Evolutionary conservation across 2,797 vertebrate genomes (phyloP).

Genomic region (Lindbergichthys nudifrons): DNA sequence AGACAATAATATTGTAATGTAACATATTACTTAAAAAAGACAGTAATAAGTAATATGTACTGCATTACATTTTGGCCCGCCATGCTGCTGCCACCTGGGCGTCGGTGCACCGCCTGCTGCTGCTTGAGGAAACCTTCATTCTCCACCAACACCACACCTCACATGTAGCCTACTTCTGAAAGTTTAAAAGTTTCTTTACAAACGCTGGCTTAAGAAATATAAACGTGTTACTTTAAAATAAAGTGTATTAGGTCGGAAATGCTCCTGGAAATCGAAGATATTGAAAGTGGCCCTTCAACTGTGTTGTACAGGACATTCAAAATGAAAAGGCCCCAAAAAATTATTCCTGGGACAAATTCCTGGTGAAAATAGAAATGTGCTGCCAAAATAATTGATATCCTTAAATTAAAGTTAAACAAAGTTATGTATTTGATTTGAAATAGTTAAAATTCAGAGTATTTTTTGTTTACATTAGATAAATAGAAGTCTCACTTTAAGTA

Average conservation of each 20-base stretch:
- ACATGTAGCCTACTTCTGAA: no score
- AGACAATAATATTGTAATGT: no score
- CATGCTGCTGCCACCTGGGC: conserved; percentile 57
- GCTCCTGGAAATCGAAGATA: neutral
- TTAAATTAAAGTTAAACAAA: neutral
- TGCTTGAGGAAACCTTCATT: neutral
- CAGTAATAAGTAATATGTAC: no score
- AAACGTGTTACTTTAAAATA: neutral
- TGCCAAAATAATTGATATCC: neutral
- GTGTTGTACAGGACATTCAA: neutral
- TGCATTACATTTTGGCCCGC: neutral
- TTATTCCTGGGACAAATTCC: neutral
- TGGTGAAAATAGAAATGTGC: neutral
- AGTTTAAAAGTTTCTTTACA: neutral
- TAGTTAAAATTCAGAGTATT: neutral
- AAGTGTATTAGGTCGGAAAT: neutral
- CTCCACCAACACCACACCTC: neutral
- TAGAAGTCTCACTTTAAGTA: neutral
- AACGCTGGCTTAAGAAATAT: neutral
- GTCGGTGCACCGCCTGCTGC: conserved; percentile 38
- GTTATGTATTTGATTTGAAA: neutral
- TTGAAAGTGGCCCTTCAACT: neutral
- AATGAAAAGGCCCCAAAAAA: no score
- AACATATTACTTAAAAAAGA: no score
- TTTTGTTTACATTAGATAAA: no score